Conservation (phyloP, 1,140 invertebrate species). For the Drosophila sucinea region DNA sequence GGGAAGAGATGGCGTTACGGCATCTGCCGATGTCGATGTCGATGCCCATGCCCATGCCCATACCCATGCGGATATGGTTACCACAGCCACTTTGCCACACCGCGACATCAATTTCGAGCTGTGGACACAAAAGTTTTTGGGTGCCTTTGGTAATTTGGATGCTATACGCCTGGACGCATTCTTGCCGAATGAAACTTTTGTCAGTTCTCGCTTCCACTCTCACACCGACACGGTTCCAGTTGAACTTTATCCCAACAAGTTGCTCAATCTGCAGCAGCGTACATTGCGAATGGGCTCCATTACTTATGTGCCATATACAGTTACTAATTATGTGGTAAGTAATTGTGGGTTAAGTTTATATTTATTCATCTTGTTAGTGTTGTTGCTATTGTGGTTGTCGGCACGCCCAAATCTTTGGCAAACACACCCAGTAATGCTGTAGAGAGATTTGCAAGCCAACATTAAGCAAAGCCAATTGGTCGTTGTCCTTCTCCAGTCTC, state of each 20-base stretch:
- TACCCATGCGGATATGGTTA: slow-evolving; percentile 6
- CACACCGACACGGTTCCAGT: slow-evolving; percentile 17
- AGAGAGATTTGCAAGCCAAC: slow-evolving; percentile 70
- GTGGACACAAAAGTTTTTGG: slow-evolving; percentile 83
- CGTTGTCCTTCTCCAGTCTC: slow-evolving; percentile 38
- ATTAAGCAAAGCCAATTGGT: slow-evolving; percentile 79
- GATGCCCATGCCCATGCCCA: neutral
- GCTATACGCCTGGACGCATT: slow-evolving; percentile 72
- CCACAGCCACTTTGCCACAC: slow-evolving; percentile 38
- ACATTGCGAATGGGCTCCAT: slow-evolving; percentile 68
- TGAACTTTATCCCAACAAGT: slow-evolving; percentile 82
- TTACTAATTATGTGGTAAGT: slow-evolving; percentile 83
- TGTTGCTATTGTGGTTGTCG: slow-evolving; percentile 43
- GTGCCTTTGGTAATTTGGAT: slow-evolving; percentile 77
- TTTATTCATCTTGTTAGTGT: slow-evolving; percentile 66
- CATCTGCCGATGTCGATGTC: neutral
- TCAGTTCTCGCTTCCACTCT: slow-evolving; percentile 12
- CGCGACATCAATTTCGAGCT: slow-evolving; percentile 81
- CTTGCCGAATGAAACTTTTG: slow-evolving; percentile 79
- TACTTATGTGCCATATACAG: slow-evolving; percentile 82
- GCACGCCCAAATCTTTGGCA: slow-evolving; percentile 21
- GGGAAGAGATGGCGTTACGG: neutral
- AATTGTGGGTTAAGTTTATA: slow-evolving; percentile 82
- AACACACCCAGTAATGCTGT: slow-evolving; percentile 55
- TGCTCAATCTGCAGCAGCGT: slow-evolving; percentile 71